Base-by-base conservation (phyloP, 2,888 invertebrate species). In the Lepidocyrtoides sp. region DNA sequence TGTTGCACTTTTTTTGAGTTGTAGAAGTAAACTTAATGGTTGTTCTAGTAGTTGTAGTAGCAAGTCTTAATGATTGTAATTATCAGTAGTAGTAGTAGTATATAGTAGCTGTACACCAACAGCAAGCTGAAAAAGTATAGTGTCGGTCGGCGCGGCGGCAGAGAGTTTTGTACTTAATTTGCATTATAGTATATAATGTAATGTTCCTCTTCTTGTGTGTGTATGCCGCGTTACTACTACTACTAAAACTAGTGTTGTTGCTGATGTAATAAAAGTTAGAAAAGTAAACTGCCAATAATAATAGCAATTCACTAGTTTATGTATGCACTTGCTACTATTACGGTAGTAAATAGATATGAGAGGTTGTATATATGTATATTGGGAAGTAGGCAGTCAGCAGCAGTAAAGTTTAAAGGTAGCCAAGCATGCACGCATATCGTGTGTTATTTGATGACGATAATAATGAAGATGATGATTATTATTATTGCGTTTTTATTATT, bases 401-500 rank as follows among this genome's bases (percentile, higher is more conserved):
- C 41, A 3, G 63, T 82, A 44, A 63, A 41, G 63, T 63, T 26
- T n/a, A 23, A 23, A 60, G 60, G 66, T 66, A 86, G 20, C 77
- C 75, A 86, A 77, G 86, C 86, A 86, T 77, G 77, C 60, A 86
- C 75, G 82, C 79, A 82, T 63, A 63, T 60, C 60, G 60, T 57
- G 60, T 41, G 72, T 84, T 84, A 66, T 69, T 51, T 69, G 84
- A 84, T 51, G 86, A 77, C 32, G 60, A 87, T 77, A 44, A 79
- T 82, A 66, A 88, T 82, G 88, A 88, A 69, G 81, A 72, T 66
- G 75, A 77, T 57, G 44, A 87, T 88, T 81, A 82, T 88, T 88
- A 88, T 88, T 88, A 88, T 82, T 88, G 88, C 82, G 72, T 82
- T 88, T 87, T 88, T 88, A 88, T 88, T 88, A 88, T 88, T 88